These are phyloP conservation scores for Erpetoichthys calabaricus DNA, from an alignment of 2,797 vertebrate species.

Conservation along the genomic window DNA sequence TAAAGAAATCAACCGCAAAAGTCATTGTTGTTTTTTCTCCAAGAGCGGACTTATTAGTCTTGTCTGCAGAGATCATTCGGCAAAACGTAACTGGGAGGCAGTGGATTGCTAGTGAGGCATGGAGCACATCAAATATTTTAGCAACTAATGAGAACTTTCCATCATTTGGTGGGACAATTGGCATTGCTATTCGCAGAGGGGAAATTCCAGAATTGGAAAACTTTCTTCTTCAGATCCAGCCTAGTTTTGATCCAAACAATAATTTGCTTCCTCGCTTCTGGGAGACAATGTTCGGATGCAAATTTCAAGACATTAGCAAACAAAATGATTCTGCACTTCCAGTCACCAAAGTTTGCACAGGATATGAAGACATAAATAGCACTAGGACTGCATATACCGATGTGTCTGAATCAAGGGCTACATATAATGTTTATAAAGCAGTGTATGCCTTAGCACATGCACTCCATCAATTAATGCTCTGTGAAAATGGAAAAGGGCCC, in stretches of 20 bases:
- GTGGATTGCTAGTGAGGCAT: constrained; percentile 64
- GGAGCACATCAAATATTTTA: constrained; percentile 57
- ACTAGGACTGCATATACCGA: constrained; percentile 52
- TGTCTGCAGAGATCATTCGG: constrained; percentile 46
- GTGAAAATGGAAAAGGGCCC: constrained; percentile 34
- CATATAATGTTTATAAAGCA: constrained; percentile 63
- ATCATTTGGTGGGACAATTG: constrained; percentile 54
- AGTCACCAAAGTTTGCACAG: constrained; percentile 36
- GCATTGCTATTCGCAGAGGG: constrained; percentile 50
- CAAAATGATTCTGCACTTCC: neutral
- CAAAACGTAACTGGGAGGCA: constrained; percentile 51
- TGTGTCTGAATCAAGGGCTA: constrained; percentile 59
- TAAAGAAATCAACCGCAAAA: constrained; percentile 36
- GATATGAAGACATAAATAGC: constrained; percentile 39
- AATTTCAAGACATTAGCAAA: constrained; percentile 24
- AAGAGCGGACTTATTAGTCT: constrained; percentile 49
- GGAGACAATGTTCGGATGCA: constrained; percentile 55
- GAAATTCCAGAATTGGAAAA: constrained; percentile 43
- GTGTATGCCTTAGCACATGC: constrained; percentile 49
- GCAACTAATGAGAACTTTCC: constrained; percentile 40
- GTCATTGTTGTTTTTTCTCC: constrained; percentile 59
- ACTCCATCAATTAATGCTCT: constrained; percentile 39
- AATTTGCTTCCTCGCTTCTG: constrained; percentile 52
- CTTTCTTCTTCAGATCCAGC: constrained; percentile 49
- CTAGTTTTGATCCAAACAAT: constrained; percentile 28